A percentile compares a stretch with the other conserved stretches of the same genome.
phyloP scores from a whole-genome alignment of 1,140 invertebrate genomes.

The Heliconius melpomene region DNA sequence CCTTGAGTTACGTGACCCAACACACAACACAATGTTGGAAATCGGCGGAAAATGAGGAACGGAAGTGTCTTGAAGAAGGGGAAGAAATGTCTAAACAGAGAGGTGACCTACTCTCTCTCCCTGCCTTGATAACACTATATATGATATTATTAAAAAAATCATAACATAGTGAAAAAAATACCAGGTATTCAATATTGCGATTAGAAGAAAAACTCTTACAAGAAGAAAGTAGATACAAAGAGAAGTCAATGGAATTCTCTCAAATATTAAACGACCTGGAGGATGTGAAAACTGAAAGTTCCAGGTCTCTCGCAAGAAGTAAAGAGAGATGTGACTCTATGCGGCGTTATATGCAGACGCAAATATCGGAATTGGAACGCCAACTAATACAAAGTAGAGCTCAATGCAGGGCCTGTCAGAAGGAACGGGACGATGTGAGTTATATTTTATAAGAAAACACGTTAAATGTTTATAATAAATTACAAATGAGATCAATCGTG shows the following conservation, averaged over 20 bases:
- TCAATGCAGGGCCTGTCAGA: slow-evolving; percentile 82
- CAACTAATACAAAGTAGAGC: slow-evolving; percentile 84
- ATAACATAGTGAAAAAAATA: no score
- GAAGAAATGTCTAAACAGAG: no score
- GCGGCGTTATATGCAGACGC: slow-evolving; percentile 79
- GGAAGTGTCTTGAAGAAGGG: no score
- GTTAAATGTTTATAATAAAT: no score
- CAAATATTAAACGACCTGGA: slow-evolving; percentile 85
- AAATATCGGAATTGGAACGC: slow-evolving; percentile 84
- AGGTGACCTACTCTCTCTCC: no score
- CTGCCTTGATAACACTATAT: no score
- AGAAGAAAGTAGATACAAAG: slow-evolving; percentile 71
- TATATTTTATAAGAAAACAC: no score
- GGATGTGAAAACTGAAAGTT: slow-evolving; percentile 84
- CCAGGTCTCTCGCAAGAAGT: slow-evolving; percentile 83
- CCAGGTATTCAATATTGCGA: slow-evolving; percentile 59
- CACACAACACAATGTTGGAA: no score
- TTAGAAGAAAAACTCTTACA: slow-evolving; percentile 76
- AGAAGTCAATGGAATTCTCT: slow-evolving; percentile 71
- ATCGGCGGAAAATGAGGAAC: no score
- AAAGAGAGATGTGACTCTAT: slow-evolving; percentile 84
- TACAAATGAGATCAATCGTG: no score
- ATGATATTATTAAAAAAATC: no score
- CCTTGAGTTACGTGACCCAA: no score
- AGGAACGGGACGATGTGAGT: slow-evolving; percentile 84